Conservation (phyloP, 1,140 invertebrate genomes). For the Listronotus bonariensis region DNA sequence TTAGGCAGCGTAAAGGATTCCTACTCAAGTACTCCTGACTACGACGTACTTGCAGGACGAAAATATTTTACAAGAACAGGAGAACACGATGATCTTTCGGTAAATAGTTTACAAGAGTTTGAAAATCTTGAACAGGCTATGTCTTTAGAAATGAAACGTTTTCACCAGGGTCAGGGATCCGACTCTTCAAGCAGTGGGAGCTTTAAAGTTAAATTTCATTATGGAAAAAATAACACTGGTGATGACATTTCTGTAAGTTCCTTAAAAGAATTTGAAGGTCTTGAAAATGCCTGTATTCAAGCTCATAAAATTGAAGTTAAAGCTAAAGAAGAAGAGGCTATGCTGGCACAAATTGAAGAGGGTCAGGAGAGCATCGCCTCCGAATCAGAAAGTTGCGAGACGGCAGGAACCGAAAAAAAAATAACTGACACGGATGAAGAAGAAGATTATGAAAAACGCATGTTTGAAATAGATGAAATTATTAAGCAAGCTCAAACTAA, state of each 20-base stretch:
- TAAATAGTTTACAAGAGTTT: constrained; percentile 92
- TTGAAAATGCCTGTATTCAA: constrained; percentile 86
- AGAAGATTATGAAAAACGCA: constrained; percentile 71
- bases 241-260: constrained; percentile 92
- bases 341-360: constrained; percentile 75
- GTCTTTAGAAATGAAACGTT: constrained; percentile 65
- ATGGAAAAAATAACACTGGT: constrained; percentile 73
- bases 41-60: constrained; percentile 77
- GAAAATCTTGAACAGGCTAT: constrained; percentile 86
- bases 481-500: constrained; percentile 72
- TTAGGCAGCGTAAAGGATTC: constrained; percentile 76
- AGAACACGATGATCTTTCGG: constrained; percentile 88
- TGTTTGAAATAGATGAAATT: constrained; percentile 76
- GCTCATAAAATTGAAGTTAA: constrained; percentile 79
- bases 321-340: constrained; percentile 83
- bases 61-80: constrained; percentile 77
- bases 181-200: constrained; percentile 79
- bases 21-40: constrained; percentile 82
- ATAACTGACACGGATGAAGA: constrained; percentile 58
- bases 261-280: constrained; percentile 90
- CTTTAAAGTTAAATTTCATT: constrained; percentile 66
- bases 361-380: constrained; percentile 68
- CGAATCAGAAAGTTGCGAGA: constrained; percentile 71
- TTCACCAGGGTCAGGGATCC: constrained; percentile 67
- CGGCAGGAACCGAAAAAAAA: constrained; percentile 62